Evolutionary conservation across 2,888 invertebrate species (phyloP).

Genomic region (Orchesellides sinensis): DNA sequence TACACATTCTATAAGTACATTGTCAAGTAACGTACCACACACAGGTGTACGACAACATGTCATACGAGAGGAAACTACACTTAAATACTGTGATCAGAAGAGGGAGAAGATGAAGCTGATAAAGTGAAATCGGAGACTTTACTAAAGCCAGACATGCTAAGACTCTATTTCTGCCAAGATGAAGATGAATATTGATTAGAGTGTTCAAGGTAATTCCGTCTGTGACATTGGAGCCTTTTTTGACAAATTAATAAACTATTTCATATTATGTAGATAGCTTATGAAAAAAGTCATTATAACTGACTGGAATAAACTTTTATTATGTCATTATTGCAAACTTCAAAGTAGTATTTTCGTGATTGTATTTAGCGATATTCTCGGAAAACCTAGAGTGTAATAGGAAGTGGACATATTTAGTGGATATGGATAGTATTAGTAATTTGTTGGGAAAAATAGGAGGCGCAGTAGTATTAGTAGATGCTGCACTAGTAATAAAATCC

Average conservation of each 20-base stretch:
- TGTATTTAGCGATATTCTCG: no score
- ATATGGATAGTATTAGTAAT: slow-evolving; percentile 30
- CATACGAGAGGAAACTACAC: neutral
- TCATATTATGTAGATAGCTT: no score
- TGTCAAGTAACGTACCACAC: neutral
- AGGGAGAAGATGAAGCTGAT: no score
- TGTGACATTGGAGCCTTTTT: neutral
- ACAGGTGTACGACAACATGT: neutral
- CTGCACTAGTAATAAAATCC: neutral
- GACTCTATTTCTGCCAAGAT: neutral
- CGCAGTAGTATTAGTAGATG: neutral
- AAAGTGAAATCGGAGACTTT: neutral
- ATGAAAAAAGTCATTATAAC: no score
- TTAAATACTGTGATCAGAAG: neutral
- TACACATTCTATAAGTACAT: no score
- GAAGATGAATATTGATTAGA: neutral
- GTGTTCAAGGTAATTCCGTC: neutral
- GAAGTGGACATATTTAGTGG: neutral
- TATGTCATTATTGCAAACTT: no score
- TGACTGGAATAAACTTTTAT: no score
- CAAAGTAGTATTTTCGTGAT: no score
- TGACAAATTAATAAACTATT: neutral
- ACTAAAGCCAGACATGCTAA: neutral
- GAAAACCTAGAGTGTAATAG: neutral
- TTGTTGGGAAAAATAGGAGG: neutral